Percentiles rank a stretch among this genome's conserved stretches.
These are phyloP conservation scores for Arctia plantaginis DNA, from an alignment of 2,888 invertebrate species.

Conservation along the genomic window DNA sequence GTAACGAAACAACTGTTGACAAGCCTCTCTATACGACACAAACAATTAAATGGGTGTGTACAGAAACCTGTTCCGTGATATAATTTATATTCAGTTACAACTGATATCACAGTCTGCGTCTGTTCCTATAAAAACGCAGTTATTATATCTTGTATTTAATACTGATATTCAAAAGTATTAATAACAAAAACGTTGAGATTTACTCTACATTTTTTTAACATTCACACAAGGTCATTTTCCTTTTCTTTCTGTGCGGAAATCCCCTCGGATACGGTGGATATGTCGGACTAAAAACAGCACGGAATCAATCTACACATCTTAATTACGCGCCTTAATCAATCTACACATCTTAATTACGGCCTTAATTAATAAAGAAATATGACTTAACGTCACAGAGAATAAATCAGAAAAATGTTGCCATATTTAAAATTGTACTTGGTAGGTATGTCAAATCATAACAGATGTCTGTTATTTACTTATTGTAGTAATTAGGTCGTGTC, in stretches of 20 bases:
- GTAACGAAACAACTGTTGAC: constrained; percentile 2
- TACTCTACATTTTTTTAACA: not conserved
- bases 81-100: constrained; percentile 14
- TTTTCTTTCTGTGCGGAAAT: no score
- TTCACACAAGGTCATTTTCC: not conserved
- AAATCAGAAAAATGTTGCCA: not conserved
- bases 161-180: not conserved
- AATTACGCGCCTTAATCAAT: no score
- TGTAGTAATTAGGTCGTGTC: constrained; percentile 16
- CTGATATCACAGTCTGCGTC: not conserved
- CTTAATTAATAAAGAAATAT: no score
- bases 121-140: constrained; percentile 1
- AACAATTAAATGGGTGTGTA: constrained; percentile 33
- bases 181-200: not conserved
- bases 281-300: no score
- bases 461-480: constrained; percentile 6
- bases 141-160: not conserved
- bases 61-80: constrained; percentile 27
- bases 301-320: no score
- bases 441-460: not conserved
- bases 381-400: no score
- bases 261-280: no score
- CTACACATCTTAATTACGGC: no score
- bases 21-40: constrained; percentile 4
- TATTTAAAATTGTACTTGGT: not conserved